Base-by-base conservation (phyloP, 1,140 invertebrate species). In the Meloidogyne floridensis region DNA sequence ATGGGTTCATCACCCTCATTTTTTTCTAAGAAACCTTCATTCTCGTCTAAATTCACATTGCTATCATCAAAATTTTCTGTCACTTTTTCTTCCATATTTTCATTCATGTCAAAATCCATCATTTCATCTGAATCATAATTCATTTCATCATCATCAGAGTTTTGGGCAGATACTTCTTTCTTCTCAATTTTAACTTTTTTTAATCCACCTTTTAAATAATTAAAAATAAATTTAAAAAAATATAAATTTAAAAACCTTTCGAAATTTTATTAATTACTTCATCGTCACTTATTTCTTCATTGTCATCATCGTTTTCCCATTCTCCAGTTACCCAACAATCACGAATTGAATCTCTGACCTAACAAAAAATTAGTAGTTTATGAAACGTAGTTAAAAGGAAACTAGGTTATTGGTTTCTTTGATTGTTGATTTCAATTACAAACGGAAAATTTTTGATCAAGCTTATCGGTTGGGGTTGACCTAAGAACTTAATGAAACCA, bases 271-370 rank as follows among this genome's bases (percentile, higher is more conserved):
- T 65, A 65, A n/a, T 65, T 7, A 18, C 11, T 11, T 47, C 81
- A 71, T 82, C 79, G 6, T 53, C 56, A 10, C 9, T 73, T 20
- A 20, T 15, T 93, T 93, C 83, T 94, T 93, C 54, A 94, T 92
- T 81, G 0, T 96, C 96, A 92, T 98, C 95, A 77, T 93, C 93
- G 53, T 94, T 93, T 85, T 95, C 94, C 94, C 96, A 97, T 89
- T 96, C 95, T 2, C 96, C 96, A 80, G 96, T 98, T 1, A 98
- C 95, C 92, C 98, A 99, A 90, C 93, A 94, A 91, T 98, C 95
- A 72, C 92, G 92, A 72, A 98, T 93, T n/a, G 92, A 90, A n/a
- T 92, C 90, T 43, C 89, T 83, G 15, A 92, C 81, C 92, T 92
- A 73, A 80, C 84, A 5, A 73, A 83, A 6, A 83, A 43, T 1